Evolutionary conservation across 2,888 invertebrate genomes (phyloP).

Genomic region (Taphrorychus bicolor): DNA sequence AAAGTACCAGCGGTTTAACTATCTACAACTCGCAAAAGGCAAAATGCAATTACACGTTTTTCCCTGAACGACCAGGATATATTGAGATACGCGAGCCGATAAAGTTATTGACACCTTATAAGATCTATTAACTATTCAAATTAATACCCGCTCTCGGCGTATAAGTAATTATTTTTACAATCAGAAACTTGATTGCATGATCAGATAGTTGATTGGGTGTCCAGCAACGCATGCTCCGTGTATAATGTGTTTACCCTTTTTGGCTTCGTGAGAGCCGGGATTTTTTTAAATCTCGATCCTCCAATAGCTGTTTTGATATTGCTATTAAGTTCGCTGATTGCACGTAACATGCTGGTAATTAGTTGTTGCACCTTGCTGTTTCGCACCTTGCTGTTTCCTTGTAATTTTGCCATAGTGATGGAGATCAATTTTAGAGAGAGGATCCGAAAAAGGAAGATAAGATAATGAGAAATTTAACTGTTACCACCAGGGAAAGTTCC

Average conservation of each 20-base stretch:
- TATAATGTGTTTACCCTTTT: background rate
- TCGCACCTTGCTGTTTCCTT: background rate
- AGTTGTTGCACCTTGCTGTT: background rate
- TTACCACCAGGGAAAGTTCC: too few relatives aligned
- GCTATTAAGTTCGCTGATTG: background rate
- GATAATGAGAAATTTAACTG: too few relatives aligned
- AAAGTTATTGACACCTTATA: constrained; percentile 39
- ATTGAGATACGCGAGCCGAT: constrained; percentile 36
- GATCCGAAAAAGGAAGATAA: too few relatives aligned
- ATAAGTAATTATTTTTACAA: constrained; percentile 39
- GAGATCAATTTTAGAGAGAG: too few relatives aligned
- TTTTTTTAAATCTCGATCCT: background rate
- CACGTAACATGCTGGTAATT: background rate
- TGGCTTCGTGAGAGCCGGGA: background rate
- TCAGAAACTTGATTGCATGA: constrained; percentile 12
- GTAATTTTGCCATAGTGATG: background rate
- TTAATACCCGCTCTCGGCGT: constrained; percentile 32
- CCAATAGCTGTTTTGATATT: background rate
- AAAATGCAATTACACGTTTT: constrained; percentile 39
- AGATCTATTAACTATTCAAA: constrained; percentile 40
- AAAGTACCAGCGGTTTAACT: background rate
- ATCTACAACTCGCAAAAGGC: constrained; percentile 23
- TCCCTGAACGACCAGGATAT: constrained; percentile 30
- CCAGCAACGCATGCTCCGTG: background rate
- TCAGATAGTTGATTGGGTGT: background rate